phyloP scores from a whole-genome alignment of 1,140 invertebrate species.

The Trachymyrmex septentrionalis region DNA sequence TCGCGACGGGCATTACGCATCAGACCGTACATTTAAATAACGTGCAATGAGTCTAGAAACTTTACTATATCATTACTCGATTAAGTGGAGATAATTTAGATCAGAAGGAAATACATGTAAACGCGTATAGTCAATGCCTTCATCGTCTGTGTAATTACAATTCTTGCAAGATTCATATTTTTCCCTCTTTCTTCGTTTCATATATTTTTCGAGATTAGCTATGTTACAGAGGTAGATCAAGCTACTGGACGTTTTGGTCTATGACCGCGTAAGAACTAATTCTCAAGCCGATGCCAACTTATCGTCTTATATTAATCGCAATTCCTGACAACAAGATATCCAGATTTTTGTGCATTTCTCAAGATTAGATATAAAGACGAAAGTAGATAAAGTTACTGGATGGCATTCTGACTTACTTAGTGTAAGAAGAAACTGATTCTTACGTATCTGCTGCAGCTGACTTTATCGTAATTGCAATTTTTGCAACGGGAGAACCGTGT shows the following conservation, averaged over 20 bases:
- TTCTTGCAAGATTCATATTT: not conserved
- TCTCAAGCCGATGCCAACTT: not conserved
- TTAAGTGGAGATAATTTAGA: not conserved
- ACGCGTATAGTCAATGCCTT: not conserved
- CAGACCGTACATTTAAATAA: not conserved
- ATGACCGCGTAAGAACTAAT: too few relatives aligned
- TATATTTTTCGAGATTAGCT: too few relatives aligned
- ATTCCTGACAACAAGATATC: not conserved
- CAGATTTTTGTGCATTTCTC: too few relatives aligned
- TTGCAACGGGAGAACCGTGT: not conserved
- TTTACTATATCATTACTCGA: not conserved
- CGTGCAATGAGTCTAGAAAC: not conserved
- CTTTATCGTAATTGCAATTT: not conserved
- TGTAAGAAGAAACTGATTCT: too few relatives aligned
- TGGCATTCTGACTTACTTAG: too few relatives aligned
- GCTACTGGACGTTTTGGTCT: too few relatives aligned
- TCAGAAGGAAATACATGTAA: not conserved
- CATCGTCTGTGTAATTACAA: not conserved
- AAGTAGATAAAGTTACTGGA: too few relatives aligned
- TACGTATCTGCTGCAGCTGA: not conserved
- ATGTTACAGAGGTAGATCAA: too few relatives aligned
- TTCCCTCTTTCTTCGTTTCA: too few relatives aligned
- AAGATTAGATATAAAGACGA: too few relatives aligned
- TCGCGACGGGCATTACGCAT: conserved; percentile 27
- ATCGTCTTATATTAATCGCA: not conserved